A percentile compares a stretch with the other conserved stretches of the same genome.
These are phyloP conservation scores for Willisornis vidua DNA, from an alignment of 2,113 vertebrate genomes.

Conservation along the genomic window DNA sequence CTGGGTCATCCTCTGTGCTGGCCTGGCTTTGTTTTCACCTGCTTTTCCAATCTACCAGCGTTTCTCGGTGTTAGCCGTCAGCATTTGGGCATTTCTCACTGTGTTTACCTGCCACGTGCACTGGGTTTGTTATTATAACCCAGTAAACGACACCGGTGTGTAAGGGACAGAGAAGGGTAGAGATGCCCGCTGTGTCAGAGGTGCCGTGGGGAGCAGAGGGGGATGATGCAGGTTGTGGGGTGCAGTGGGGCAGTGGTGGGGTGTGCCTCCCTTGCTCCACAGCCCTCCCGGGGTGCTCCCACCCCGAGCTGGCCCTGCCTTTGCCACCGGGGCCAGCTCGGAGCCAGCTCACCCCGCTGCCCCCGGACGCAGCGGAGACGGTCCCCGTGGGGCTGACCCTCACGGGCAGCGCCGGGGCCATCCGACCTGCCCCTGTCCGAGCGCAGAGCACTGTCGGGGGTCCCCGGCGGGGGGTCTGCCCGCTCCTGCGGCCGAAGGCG, in stretches of 20 bases:
- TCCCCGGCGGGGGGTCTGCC: not conserved
- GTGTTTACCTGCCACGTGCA: not conserved
- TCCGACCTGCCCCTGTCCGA: not conserved
- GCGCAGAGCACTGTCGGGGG: not conserved
- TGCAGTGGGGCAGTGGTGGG: not conserved
- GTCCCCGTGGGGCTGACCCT: not conserved
- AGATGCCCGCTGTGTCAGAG: rapidly evolving
- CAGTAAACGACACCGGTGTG: rapidly evolving
- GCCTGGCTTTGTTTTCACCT: not conserved
- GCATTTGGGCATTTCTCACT: not conserved
- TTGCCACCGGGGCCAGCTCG: not conserved
- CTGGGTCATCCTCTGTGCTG: not conserved
- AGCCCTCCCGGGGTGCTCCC: not conserved
- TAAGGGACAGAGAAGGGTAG: not conserved
- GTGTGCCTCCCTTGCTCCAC: not conserved
- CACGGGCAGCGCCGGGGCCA: not conserved
- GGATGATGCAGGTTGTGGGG: not conserved
- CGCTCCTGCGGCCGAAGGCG: not conserved
- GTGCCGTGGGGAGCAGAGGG: not conserved
- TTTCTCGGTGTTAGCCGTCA: not conserved
- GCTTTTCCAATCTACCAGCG: not conserved
- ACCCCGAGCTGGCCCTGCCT: not conserved
- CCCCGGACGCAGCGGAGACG: not conserved
- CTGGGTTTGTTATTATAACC: not conserved
- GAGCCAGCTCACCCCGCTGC: not conserved